phyloP scores from a whole-genome alignment of 2,113 vertebrate genomes.

The Pangasianodon hypophthalmus region DNA sequence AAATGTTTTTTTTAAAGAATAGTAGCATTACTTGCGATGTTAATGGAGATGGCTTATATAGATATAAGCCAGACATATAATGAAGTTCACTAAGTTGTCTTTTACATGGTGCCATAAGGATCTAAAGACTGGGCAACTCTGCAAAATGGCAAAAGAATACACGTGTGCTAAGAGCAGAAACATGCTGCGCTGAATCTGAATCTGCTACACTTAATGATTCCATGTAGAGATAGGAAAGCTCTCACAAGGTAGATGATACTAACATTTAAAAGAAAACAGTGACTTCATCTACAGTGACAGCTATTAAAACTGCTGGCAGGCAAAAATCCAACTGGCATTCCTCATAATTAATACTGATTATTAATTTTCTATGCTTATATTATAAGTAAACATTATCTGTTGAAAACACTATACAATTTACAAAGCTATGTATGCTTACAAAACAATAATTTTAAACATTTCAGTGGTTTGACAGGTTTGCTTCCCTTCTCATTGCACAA shows the following conservation, averaged over 20 bases:
- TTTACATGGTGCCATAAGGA: neutral
- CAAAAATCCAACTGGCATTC: neutral
- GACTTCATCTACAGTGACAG: constrained; percentile 15
- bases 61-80: neutral
- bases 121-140: neutral
- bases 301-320: neutral
- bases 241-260: neutral
- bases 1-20: constrained; percentile 4
- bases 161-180: neutral
- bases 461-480: neutral
- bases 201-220: neutral
- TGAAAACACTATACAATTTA: neutral
- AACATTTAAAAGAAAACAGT: neutral
- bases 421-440: neutral
- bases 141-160: neutral
- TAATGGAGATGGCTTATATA: neutral
- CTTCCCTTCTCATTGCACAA: neutral
- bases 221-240: neutral
- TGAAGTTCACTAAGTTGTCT: neutral
- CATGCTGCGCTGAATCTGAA: neutral
- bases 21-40: neutral
- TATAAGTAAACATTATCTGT: too few relatives aligned
- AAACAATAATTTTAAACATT: neutral
- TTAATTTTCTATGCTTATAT: neutral
- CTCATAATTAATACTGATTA: constrained; percentile 7